Conservation (phyloP, 2,113 vertebrate species). For the Paedocypris sp. region DNA sequence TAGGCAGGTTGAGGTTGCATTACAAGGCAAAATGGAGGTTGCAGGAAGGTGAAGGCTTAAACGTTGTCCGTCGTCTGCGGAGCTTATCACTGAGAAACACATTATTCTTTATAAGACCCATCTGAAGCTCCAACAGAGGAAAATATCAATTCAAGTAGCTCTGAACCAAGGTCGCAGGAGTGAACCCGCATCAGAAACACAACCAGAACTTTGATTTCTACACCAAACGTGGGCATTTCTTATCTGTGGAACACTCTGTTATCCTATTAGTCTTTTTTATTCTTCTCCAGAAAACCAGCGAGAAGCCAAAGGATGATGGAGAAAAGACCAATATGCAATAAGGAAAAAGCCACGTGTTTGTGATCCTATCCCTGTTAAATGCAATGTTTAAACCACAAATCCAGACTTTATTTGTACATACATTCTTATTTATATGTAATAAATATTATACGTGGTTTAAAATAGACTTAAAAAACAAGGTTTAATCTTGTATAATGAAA, state of each 20-base stretch:
- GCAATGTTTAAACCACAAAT: too few species aligned
- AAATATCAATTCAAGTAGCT: background rate
- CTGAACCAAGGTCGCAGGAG: background rate
- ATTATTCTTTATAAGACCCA: background rate
- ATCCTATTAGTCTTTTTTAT: too few species aligned
- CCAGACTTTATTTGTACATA: too few species aligned
- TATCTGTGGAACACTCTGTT: background rate
- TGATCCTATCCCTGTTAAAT: too few species aligned
- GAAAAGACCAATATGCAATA: too few species aligned
- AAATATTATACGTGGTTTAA: too few species aligned
- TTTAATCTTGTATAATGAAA: too few species aligned
- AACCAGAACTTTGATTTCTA: conserved; percentile 44
- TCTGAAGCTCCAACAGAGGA: background rate
- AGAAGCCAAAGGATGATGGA: too few species aligned
- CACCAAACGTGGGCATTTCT: conserved; percentile 30
- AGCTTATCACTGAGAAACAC: background rate
- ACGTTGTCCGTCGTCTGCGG: background rate
- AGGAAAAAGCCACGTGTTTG: too few species aligned
- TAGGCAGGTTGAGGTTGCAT: conserved; percentile 12
- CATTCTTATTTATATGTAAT: too few species aligned
- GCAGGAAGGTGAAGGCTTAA: background rate
- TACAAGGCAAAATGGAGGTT: background rate
- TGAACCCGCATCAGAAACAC: background rate
- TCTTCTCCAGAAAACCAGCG: too few species aligned
- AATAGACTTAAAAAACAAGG: too few species aligned